Percentiles rank a stretch among this genome's conserved stretches.
Evolutionary conservation across 1,140 invertebrate genomes (phyloP).

Genomic region (Trichoplusia ni): DNA sequence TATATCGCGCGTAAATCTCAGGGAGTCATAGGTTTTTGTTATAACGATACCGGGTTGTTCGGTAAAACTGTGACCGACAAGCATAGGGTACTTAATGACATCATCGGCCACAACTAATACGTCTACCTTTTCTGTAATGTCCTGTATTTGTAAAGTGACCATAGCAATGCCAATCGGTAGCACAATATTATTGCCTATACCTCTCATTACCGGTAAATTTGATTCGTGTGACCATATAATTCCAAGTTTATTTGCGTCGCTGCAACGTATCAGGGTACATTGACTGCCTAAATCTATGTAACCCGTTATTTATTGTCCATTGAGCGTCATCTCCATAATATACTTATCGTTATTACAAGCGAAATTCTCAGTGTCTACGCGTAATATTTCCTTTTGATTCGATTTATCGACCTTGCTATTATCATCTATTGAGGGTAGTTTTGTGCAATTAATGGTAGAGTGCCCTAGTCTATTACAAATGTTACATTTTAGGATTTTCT

Average conservation of each 20-base stretch:
- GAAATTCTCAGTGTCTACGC: not conserved
- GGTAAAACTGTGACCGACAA: conserved; percentile 19
- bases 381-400: too few species aligned
- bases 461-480: conserved; percentile 38
- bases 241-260: conserved; percentile 15
- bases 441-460: conserved; percentile 20
- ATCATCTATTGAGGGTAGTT: not conserved
- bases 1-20: not conserved
- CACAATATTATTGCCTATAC: not conserved
- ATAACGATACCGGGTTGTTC: conserved; percentile 19
- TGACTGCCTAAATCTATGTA: conserved; percentile 42
- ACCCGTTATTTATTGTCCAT: conserved; percentile 20
- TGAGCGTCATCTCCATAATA: conserved; percentile 31
- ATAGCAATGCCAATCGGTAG: not conserved
- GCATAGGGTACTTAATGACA: too few species aligned
- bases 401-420: not conserved
- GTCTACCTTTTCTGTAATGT: not conserved
- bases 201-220: not conserved
- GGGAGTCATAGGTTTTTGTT: conserved; percentile 9
- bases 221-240: not conserved
- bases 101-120: not conserved
- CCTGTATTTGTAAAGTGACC: not conserved
- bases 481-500: conserved; percentile 30
- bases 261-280: conserved; percentile 26
- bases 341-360: conserved; percentile 32